Evolutionary conservation across 2,888 invertebrate genomes (phyloP), one percentile per base, ranked within the genome.

Genomic region (Ophioninae sp.): DNA sequence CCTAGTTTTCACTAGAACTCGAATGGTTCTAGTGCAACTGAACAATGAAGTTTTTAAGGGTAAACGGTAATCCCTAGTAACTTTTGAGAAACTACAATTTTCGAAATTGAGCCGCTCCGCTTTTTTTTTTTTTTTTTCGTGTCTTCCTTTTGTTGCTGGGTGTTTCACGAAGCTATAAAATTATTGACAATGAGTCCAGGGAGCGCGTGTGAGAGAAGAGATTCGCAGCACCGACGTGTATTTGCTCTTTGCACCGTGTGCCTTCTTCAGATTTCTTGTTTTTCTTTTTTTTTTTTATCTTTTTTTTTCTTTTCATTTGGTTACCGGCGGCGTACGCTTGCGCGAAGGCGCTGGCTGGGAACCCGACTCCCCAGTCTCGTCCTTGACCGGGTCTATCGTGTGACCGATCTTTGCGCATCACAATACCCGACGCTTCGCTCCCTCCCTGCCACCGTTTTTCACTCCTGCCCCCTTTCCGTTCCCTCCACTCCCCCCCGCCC

Each of bases 301-400:
- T 50, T 69, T 69, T 57, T 78, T 74, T 75, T 78, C 75, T 77
- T 78, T 59, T 74, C 67, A 44, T 56, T 75, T 44, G 21, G 68
- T 50, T 70, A 56, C 70, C 77, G 76, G 67, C 59, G 85, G 83
- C 79, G 86, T 80, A 83, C 77, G 81, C 77, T 77, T 17, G 17
- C 67, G 81, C 79, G 85, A 86, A 86, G 86, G 85, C 85, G 88
- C 86, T 87, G 20, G 91, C 89, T 91, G 92, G 91, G 91, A 92
- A 90, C 91, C 87, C 89, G 88, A 88, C 88, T 87, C 79, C 57
- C 87, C 87, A 87, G 88, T 88, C 89, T 89, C 91, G 92, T 92
- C 92, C 92, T 92, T 92, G 92, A 92, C 92, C 92, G 89, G 91
- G 89, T 91, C 90, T 92, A 92, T 92, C 92, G 92, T 92, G 92